phyloP scores from a whole-genome alignment of 1,140 invertebrate genomes.

The Drosophila pruinosa region DNA sequence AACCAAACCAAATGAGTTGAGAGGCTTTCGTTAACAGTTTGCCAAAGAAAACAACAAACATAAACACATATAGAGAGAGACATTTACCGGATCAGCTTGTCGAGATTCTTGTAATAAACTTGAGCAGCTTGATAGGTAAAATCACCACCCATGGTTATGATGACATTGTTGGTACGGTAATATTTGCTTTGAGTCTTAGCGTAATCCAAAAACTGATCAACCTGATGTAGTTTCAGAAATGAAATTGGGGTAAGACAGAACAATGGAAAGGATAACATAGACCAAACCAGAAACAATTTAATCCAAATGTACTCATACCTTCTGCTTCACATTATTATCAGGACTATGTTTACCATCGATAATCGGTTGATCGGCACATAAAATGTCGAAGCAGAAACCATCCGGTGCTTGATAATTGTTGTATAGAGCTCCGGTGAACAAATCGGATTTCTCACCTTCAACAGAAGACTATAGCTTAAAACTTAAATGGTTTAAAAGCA shows the following conservation, averaged over 20 bases:
- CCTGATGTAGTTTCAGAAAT: slow-evolving; percentile 80
- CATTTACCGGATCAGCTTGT: slow-evolving; percentile 92
- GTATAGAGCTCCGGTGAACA: slow-evolving; percentile 89
- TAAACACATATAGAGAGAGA: neutral
- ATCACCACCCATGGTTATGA: slow-evolving; percentile 97
- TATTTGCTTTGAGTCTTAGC: slow-evolving; percentile 84
- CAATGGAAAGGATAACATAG: slow-evolving; percentile 19
- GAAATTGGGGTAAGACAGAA: slow-evolving; percentile 32
- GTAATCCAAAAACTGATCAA: slow-evolving; percentile 85
- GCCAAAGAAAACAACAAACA: slow-evolving; percentile 3
- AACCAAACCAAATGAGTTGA: slow-evolving; percentile 24
- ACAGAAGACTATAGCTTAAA: neutral
- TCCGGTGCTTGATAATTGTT: slow-evolving; percentile 92
- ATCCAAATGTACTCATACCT: slow-evolving; percentile 83
- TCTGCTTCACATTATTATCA: slow-evolving; percentile 88
- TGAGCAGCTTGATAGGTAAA: slow-evolving; percentile 95
- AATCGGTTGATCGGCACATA: slow-evolving; percentile 92
- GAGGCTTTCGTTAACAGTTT: slow-evolving; percentile 62
- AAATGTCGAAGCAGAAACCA: slow-evolving; percentile 95
- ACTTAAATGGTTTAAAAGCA: neutral
- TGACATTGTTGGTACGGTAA: slow-evolving; percentile 89
- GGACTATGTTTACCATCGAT: slow-evolving; percentile 89
- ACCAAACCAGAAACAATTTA: neutral
- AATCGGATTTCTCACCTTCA: slow-evolving; percentile 82
- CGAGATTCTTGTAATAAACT: slow-evolving; percentile 94